Conservation (phyloP, 2,797 vertebrate species). For the Pelobates cultripes region DNA sequence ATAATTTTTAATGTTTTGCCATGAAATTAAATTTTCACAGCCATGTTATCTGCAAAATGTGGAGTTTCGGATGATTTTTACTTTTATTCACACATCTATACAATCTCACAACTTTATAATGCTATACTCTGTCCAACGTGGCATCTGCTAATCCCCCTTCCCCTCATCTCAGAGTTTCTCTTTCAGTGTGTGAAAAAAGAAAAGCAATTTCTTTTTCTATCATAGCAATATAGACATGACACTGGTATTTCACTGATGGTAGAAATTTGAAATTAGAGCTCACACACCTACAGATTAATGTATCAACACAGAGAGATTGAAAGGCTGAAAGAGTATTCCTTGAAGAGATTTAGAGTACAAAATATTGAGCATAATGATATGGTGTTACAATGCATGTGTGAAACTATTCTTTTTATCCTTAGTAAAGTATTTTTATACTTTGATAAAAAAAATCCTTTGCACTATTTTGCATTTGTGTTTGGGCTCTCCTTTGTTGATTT, state of each 20-base stretch:
- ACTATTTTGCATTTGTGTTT: no score
- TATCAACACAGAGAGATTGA: constrained; percentile 52
- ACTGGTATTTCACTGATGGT: constrained; percentile 42
- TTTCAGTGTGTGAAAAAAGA: constrained; percentile 40
- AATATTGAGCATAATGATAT: constrained; percentile 35
- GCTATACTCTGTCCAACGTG: constrained; percentile 47
- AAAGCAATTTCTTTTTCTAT: constrained; percentile 35
- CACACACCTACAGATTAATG: constrained; percentile 53
- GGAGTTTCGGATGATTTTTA: constrained; percentile 27
- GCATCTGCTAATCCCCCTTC: constrained; percentile 46
- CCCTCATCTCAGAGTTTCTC: constrained; percentile 40
- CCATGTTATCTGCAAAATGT: neutral
- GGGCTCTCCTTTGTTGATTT: no score
- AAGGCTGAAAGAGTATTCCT: constrained; percentile 26
- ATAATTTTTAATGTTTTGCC: no score
- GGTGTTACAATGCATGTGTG: constrained; percentile 2
- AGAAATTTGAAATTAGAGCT: constrained; percentile 52
- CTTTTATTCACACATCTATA: constrained; percentile 37
- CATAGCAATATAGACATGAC: constrained; percentile 45
- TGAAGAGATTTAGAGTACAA: constrained; percentile 37
- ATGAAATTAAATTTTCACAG: neutral
- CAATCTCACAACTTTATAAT: constrained; percentile 40
- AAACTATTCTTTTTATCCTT: neutral
- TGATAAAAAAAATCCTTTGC: no score
- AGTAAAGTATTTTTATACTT: no score